A percentile compares a stretch with the other conserved stretches of the same genome.
Evolutionary conservation across 1,140 invertebrate genomes (phyloP).

Genomic region (Drosophila pandora): DNA sequence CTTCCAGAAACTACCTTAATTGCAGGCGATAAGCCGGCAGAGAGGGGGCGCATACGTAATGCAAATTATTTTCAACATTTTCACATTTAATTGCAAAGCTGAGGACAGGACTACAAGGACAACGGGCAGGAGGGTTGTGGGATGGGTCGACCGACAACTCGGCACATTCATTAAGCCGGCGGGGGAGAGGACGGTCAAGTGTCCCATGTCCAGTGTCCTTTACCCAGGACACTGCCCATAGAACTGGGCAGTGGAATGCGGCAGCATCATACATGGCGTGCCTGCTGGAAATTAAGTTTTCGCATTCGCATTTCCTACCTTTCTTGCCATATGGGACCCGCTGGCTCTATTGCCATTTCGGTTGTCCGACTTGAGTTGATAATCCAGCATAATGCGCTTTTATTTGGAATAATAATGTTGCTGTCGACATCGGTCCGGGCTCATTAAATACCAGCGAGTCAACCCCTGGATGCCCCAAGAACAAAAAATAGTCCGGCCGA

Average conservation of each 20-base stretch:
- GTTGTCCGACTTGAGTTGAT: constrained; percentile 63
- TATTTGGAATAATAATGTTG: constrained; percentile 84
- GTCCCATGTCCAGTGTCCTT: constrained; percentile 29
- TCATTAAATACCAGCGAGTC: constrained; percentile 64
- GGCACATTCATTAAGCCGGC: constrained; percentile 72
- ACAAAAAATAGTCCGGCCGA: constrained; percentile 8
- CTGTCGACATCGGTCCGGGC: constrained; percentile 76
- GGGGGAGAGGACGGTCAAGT: constrained; percentile 37
- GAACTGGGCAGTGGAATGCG: constrained; percentile 45
- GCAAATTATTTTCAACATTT: constrained; percentile 82
- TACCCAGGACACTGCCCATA: neutral
- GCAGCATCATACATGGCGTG: constrained; percentile 61
- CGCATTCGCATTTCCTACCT: constrained; percentile 79
- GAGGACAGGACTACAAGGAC: constrained; percentile 10
- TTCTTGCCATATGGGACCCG: constrained; percentile 43
- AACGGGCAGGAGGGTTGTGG: constrained; percentile 9
- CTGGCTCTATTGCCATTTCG: constrained; percentile 11
- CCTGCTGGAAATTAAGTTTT: constrained; percentile 80
- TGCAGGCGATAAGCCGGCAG: constrained; percentile 75
- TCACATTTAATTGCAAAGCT: constrained; percentile 82
- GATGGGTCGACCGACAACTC: constrained; percentile 28
- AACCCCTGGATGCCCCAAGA: constrained; percentile 5
- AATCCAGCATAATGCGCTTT: constrained; percentile 83
- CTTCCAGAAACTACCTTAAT: constrained; percentile 80
- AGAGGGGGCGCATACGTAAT: constrained; percentile 72